Conservation (phyloP, 1,140 invertebrate species). For the Drosophila bipectinata region DNA sequence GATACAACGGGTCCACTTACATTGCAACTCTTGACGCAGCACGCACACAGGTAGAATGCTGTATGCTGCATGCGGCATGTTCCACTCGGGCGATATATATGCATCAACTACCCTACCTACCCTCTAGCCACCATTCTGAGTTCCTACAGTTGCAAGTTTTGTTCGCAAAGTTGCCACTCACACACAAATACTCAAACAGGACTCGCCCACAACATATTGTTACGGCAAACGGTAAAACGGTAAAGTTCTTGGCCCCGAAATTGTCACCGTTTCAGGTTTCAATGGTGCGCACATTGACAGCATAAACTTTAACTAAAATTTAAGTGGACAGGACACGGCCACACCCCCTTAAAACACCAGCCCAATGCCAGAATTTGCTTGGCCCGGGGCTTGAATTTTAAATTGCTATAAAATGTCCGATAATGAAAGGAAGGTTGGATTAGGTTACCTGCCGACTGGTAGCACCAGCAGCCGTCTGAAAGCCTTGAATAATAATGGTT, state of each 20-base stretch:
- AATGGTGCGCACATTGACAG: slow-evolving; percentile 75
- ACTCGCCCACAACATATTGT: slow-evolving; percentile 70
- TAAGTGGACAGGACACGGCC: slow-evolving; percentile 19
- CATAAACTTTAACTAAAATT: slow-evolving; percentile 69
- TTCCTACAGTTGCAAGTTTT: slow-evolving; percentile 40
- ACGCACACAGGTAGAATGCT: slow-evolving; percentile 38
- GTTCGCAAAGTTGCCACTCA: slow-evolving; percentile 43
- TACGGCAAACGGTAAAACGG: slow-evolving; percentile 55
- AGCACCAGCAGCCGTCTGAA: background rate
- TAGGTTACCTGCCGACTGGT: slow-evolving; percentile 7
- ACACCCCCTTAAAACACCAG: background rate
- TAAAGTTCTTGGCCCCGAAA: slow-evolving; percentile 68
- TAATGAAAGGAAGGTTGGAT: slow-evolving; percentile 30
- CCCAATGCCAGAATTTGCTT: background rate
- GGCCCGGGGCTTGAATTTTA: slow-evolving; percentile 38
- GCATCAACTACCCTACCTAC: no score
- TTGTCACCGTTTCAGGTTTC: slow-evolving; percentile 73
- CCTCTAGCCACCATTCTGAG: no score
- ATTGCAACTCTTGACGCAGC: slow-evolving; percentile 57
- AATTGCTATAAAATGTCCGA: slow-evolving; percentile 52
- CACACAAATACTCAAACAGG: slow-evolving; percentile 4
- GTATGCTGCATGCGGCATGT: slow-evolving; percentile 8
- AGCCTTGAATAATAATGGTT: slow-evolving; percentile 33
- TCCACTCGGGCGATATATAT: background rate
- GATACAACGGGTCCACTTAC: slow-evolving; percentile 67